Conservation (phyloP, 2,888 invertebrate species). For the Zeuzera pyrina region DNA sequence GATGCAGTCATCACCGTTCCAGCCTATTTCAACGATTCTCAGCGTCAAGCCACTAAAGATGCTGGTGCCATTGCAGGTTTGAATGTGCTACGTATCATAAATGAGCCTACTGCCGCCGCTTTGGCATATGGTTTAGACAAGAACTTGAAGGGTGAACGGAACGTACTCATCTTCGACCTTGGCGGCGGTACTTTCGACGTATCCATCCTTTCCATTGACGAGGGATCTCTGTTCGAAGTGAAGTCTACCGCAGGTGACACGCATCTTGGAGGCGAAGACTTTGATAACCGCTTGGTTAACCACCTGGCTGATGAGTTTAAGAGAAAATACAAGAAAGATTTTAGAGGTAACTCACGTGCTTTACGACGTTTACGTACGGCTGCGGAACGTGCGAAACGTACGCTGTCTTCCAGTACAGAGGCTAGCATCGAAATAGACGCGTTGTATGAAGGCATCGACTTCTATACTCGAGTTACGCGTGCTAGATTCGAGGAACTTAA, state of each 20-base stretch:
- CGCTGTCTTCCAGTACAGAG: slow-evolving; percentile 77
- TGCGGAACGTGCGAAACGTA: slow-evolving; percentile 78
- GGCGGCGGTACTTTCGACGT: slow-evolving; percentile 77
- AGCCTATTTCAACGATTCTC: slow-evolving; percentile 78
- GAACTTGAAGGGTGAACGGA: slow-evolving; percentile 77
- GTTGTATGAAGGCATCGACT: slow-evolving; percentile 74
- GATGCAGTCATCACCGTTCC: slow-evolving; percentile 81
- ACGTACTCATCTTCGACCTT: slow-evolving; percentile 37
- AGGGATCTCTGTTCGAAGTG: slow-evolving; percentile 77
- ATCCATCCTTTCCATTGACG: slow-evolving; percentile 82
- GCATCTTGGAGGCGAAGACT: slow-evolving; percentile 80
- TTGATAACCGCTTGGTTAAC: slow-evolving; percentile 66
- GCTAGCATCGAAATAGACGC: slow-evolving; percentile 78
- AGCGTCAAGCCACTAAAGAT: slow-evolving; percentile 79
- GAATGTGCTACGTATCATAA: slow-evolving; percentile 81
- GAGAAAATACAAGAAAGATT: slow-evolving; percentile 74
- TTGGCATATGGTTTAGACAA: slow-evolving; percentile 96
- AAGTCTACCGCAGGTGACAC: slow-evolving; percentile 83
- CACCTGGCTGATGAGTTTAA: slow-evolving; percentile 76
- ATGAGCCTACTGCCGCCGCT: slow-evolving; percentile 93
- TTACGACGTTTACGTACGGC: slow-evolving; percentile 78
- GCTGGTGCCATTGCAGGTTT: slow-evolving; percentile 77
- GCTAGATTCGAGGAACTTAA: slow-evolving; percentile 79
- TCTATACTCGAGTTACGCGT: slow-evolving; percentile 73
- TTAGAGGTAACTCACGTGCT: slow-evolving; percentile 71